Evolutionary conservation across 2,888 invertebrate genomes (phyloP), one percentile per base, ranked within the genome.

Genomic region (Ophion costatus): DNA sequence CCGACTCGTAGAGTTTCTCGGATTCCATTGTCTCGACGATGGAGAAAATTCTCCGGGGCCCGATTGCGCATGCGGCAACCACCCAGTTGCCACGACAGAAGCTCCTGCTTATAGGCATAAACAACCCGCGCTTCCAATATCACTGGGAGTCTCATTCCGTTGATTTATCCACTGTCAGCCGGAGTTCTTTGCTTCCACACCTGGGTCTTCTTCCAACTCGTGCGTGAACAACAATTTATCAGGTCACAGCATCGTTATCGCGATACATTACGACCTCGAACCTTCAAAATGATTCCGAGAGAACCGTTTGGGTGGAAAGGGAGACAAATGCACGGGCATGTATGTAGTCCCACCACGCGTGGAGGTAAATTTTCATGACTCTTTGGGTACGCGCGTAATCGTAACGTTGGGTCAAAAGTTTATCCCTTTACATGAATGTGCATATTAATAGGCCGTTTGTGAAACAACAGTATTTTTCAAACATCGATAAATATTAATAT

Each of bases 101-200:
- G 64, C 24, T 22, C 61, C 14, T 63, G 6, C 45, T 29, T 22
- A 38, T 42, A 71, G 56, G 38, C 33, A 56, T 20, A 17, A 24
- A 29, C 29, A 66, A 66, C 42, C 71, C 71, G 38, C 38, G 38
- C 38, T 38, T 76, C 80, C 79, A 83, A 79, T 83, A 69, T 83
- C 79, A 57, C 74, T 79, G 70, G 20, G 79, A 17, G 74, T 79
- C 74, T 38, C 61, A 64, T 83, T 83, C 80, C 71, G 76, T 83
- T 83, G 80, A 83, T 83, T 83, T 83, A 83, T 80, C 80, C 70
- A 83, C 83, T 76, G 80, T 80, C 76, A 73, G 71, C 79, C 20
- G 51, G 70, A 75, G 57, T 74, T 14, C 76, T 77, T 82, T 33
- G 75, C 61, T 66, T 42, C 38, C 66, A 67, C 80, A 83, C 66